phyloP scores from a whole-genome alignment of 1,140 invertebrate genomes.

The Lanistes nyassanus region DNA sequence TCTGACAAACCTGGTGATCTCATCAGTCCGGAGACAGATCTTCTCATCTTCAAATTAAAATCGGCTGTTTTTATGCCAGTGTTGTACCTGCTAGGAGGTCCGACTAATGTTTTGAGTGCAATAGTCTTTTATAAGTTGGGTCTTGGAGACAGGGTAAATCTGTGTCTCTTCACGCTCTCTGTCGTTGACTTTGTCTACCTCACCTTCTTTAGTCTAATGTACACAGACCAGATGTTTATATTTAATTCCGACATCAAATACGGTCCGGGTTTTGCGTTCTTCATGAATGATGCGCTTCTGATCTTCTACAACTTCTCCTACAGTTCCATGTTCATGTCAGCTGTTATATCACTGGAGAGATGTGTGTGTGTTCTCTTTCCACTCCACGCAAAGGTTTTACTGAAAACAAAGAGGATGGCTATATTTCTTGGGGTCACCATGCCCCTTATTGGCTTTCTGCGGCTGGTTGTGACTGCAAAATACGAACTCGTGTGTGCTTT shows the following conservation, averaged over 20 bases:
- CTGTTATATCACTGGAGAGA: background rate
- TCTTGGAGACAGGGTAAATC: background rate
- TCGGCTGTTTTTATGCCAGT: background rate
- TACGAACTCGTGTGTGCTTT: background rate
- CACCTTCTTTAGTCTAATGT: background rate
- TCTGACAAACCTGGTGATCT: no score
- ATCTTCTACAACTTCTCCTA: background rate
- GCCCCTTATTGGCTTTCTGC: background rate
- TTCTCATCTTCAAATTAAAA: no score
- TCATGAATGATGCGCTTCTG: background rate
- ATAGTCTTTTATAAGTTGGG: conserved; percentile 5
- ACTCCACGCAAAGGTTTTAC: background rate
- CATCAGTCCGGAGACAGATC: no score
- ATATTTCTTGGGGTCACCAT: background rate
- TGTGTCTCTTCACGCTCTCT: conserved; percentile 8
- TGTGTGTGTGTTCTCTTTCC: conserved; percentile 1
- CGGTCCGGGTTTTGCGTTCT: background rate
- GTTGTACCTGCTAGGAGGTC: background rate
- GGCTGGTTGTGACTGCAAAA: background rate
- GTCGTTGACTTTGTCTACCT: background rate
- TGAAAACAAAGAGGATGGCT: background rate
- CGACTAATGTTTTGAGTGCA: conserved; percentile 1
- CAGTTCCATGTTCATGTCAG: background rate
- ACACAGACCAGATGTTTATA: background rate
- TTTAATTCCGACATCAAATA: background rate